Base-by-base conservation (phyloP, 2,888 invertebrate species). In the Stramonita haemastoma region DNA sequence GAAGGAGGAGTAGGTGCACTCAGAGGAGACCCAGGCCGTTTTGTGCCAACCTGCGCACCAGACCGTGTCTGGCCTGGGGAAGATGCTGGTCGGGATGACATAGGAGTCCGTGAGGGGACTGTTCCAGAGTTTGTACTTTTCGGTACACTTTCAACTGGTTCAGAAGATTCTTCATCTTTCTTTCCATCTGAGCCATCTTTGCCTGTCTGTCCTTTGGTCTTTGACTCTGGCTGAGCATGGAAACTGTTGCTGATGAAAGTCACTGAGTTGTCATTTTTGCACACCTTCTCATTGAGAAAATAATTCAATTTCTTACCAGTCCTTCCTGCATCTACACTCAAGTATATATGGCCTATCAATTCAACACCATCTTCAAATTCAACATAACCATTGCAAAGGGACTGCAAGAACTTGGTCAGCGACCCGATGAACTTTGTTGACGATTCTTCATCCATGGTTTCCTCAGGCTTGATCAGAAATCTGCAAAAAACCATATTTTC, bases 231-330 rank as follows among this genome's bases (percentile, higher is more conserved):
- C 73, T 90, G 90, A 34, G 91, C 91, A 90, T 91, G 91, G 89
- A 91, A 91, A 66, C 91, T 91, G 87, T 91, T 91, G 81, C 91
- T 91, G 34, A 91, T 91, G 81, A 91, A 91, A 60, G 91, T 91
- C 73, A 91, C 89, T 17, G 91, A 91, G 84, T 91, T 90, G 81
- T 91, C 91, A 90, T 89, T 91, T 88, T 91, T 91, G 73, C 91
- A 91, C 19, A 91, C 91, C 88, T 91, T 91, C 84, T 91, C 91
- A 91, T 91, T 91, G 57, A 91, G 88, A 46, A 91, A 90, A 86
- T 91, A 91, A 84, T 91, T 90, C 34, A 91, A 87, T 89, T 91
- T 91, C 60, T 89, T 91, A 81, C 90, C 89, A 5, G 26, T 89
- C 34, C 90, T 91, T 87, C 91, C 90, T 77, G 83, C 81, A 70